Evolutionary conservation across 2,113 vertebrate genomes (phyloP), one percentile per base, ranked within the genome.

Genomic region (Hemibagrus wyckioides): DNA sequence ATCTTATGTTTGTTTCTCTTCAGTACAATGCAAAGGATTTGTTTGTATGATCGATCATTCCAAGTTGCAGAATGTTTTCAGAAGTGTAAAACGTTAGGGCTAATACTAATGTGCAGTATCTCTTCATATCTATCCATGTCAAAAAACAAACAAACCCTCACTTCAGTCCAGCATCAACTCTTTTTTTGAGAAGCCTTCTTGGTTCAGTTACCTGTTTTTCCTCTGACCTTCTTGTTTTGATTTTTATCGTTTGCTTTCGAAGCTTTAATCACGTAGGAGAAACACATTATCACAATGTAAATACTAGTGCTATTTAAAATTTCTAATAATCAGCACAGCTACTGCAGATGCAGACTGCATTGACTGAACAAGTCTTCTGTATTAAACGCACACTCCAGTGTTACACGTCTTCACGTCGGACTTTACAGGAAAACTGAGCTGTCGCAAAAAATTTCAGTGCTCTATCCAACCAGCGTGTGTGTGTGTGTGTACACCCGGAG

Each of bases 251-350:
- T 85, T 86, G 87, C 61, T 85, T 91, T 85, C 30, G 54, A 82
- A 87, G 90, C 89, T 91, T 90, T 89, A 87, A 89, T 65, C 83
- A 52, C 23, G 11, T 61, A 87, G 57, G 76, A 87, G 30, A 87
- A 76, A 86, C 71, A 71, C 88, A 54, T 89, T 69, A 75, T 86
- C 85, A 76, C 52, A 36, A 75, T 92, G 91, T 92, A 92, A 89
- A 92, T 91, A 91, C 85, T 90, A 88, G 85, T 84, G 71, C 80
- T 88, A 87, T 86, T 88, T 84, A 83, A 90, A 80, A 44, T 86
- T 87, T 90, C 44, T 79, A 54, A 77, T 88, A 81, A 79, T 84
- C 84, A 80, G 84, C 73, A 89, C 87, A 85, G 86, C 79, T 87
- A 88, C 87, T 90, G 89, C 85, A 50, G 84, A 88, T 76, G 9